Base-by-base conservation (phyloP, 2,797 vertebrate genomes). In the Coreius guichenoti region DNA sequence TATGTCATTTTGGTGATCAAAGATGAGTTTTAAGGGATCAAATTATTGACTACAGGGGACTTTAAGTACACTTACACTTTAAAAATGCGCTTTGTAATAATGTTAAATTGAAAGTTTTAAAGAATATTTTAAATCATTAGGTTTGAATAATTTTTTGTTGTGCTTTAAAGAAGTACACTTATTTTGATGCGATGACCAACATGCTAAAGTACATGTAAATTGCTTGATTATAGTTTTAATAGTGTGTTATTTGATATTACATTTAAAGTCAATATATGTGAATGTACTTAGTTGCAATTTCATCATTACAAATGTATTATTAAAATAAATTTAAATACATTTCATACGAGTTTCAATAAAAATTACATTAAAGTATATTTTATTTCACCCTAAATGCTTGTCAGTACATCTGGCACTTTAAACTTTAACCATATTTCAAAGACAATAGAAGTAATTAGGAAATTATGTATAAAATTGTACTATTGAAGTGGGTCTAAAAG, bases 401-500 rank as follows among this genome's bases (percentile, higher is more conserved):
- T 47, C 14, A 73, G 12, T 61, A 61, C 58, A 26, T 61, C n/a
- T 63, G n/a, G 12, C 12, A 14, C 58, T 63, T 63, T 47, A 17
- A 14, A 72, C 16, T 49, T 73, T 19, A 72, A 68, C 8, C 67
- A 39, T 69, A 39, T 39, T 69, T 13, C 11, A 39, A 39, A 70
- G 39, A n/a, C 12, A 13, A n/a, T n/a, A n/a, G 21, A 39, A 7
- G 23, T 49, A 39, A 75, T 43, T 73, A 75, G 77, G 63, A 80
- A 80, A 78, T 75, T 47, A 36, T 82, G 19, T 33, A 54, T 74
- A 85, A 84, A 74, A 68, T 56, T 51, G 16, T 58, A n/a, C 23
- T 58, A n/a, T 13, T 45, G 9, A 78, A 69, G 19, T 36, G 7
- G 13, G 31, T 21, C 14, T 16, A 17, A 45, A 72, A 72, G 14